These are phyloP conservation scores for Morone chrysops DNA, from an alignment of 2,113 vertebrate species.

Conservation along the genomic window DNA sequence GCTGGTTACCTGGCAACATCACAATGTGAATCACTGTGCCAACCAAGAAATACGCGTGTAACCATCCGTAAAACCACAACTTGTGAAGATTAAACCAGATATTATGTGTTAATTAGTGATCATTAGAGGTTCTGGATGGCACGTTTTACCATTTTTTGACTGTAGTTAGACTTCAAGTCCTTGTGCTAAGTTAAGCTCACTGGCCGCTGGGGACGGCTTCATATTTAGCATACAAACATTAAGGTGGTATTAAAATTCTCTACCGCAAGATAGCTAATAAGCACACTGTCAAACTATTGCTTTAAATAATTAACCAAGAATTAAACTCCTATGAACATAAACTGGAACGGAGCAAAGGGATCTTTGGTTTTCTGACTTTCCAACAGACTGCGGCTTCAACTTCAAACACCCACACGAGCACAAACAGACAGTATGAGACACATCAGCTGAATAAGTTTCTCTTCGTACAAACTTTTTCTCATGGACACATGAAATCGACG, in stretches of 20 bases:
- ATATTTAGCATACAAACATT: constrained; percentile 20
- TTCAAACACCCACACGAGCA: background rate
- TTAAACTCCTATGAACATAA: background rate
- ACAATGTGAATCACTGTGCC: background rate
- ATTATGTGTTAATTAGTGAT: constrained; percentile 9
- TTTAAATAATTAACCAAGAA: constrained; percentile 11
- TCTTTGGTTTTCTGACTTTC: background rate
- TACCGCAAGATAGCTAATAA: background rate
- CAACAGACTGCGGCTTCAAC: background rate
- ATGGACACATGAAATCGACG: constrained; percentile 2
- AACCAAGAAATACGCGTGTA: background rate
- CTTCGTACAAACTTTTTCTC: background rate
- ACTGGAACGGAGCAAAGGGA: background rate
- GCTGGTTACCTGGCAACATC: background rate
- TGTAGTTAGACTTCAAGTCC: background rate
- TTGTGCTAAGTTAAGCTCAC: background rate
- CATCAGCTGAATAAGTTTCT: background rate
- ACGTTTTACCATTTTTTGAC: background rate
- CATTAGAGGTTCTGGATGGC: background rate
- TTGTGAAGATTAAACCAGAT: background rate
- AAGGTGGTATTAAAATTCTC: constrained; percentile 5
- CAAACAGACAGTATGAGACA: background rate
- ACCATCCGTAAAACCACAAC: background rate
- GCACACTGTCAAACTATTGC: background rate
- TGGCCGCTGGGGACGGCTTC: background rate